Base-by-base conservation (phyloP, 2,888 invertebrate species). In the Teleogryllus oceanicus region DNA sequence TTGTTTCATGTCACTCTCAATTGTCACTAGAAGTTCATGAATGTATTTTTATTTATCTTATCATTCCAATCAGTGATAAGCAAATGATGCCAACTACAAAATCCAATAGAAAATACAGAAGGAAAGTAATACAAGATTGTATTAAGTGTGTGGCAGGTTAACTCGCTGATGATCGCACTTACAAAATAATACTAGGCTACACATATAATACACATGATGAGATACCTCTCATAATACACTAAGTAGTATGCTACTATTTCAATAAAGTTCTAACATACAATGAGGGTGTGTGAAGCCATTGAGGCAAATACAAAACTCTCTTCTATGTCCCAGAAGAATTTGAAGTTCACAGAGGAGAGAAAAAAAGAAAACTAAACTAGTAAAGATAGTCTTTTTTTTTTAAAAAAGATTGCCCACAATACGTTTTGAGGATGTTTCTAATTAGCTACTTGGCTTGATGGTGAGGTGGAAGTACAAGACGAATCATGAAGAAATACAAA, bases 61-160 rank as follows among this genome's bases (percentile, higher is more conserved):
- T 62, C 62, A 62, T 62, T 62, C 62, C 13, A 62, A 62, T 62
- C 62, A 62, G 62, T 62, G 13, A 62, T 62, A 62, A 21, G 62
- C 62, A 62, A 62, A 62, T 62, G 3, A 62, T 62, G 62, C 62
- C 37, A 50, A 77, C 81, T 77, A 80, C 80, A 81, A 80, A 81
- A 82, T 82, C 82, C 78, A 82, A 82, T 82, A 83, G 82, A 83
- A 83, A 83, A 83, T 83, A 83, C 83, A 83, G 83, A 83, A 82
- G 81, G 77, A 82, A 83, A 83, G 83, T 83, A 83, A 83, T 83
- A 83, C 82, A 83, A 75, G 78, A 77, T 81, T 79, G 80, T 80
- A 82, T 82, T 81, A 80, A 81, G 80, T 81, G 75, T 81, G 78
- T 79, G 78, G 76, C 81, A 80, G 81, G 81, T 81, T 79, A 81